Evolutionary conservation across 2,113 vertebrate species (phyloP).

Genomic region (Boleophthalmus pectinirostris): DNA sequence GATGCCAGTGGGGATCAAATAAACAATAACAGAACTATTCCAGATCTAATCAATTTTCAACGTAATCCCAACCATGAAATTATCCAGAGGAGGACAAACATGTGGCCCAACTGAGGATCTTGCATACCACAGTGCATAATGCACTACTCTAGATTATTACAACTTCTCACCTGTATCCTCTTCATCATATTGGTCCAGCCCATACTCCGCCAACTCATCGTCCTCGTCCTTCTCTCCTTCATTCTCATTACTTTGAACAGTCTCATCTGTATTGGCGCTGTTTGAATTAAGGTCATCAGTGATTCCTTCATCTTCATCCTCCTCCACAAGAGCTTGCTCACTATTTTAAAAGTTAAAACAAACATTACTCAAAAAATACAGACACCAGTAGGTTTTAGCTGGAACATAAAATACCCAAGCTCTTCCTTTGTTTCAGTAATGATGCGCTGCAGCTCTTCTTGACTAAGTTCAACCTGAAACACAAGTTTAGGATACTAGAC

Average conservation of each 20-base stretch:
- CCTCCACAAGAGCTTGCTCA: conserved; percentile 71
- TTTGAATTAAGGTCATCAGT: conserved; percentile 28
- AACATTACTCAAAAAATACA: not conserved
- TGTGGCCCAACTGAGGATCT: too few species aligned
- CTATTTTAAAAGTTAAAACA: conserved; percentile 13
- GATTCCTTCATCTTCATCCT: conserved; percentile 68
- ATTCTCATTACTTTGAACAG: conserved; percentile 54
- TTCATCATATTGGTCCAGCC: conserved; percentile 89
- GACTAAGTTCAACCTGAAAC: conserved; percentile 76
- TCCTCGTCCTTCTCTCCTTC: conserved; percentile 51
- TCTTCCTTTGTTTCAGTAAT: conserved; percentile 75
- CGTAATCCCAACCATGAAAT: too few species aligned
- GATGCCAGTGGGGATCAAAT: too few species aligned
- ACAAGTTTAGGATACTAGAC: not conserved
- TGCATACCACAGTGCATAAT: not conserved
- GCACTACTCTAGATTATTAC: too few species aligned
- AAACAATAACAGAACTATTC: too few species aligned
- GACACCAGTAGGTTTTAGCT: not conserved
- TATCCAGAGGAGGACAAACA: too few species aligned
- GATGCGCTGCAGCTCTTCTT: conserved; percentile 79
- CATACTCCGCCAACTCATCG: conserved; percentile 87
- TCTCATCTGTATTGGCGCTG: conserved; percentile 15
- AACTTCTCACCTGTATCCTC: conserved; percentile 78
- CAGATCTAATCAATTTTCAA: too few species aligned
- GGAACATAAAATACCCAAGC: conserved; percentile 55